Evolutionary conservation across 2,888 invertebrate species (phyloP), one percentile per base, ranked within the genome.

Genomic region (Eristalinus sepulchralis): DNA sequence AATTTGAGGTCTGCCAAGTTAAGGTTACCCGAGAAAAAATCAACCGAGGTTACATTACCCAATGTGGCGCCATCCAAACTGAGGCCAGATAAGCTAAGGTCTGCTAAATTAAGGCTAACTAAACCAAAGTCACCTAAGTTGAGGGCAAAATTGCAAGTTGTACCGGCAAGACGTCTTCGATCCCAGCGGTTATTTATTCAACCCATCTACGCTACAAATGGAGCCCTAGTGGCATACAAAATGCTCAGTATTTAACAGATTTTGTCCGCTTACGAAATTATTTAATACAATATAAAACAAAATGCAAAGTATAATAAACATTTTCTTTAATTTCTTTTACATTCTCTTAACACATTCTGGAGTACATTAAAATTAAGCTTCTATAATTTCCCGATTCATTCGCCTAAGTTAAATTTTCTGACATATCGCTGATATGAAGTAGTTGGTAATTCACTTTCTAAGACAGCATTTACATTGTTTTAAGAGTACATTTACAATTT

Each of bases 211-310:
- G 57, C 85, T 1, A 33, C 57, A 2, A 81, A 68, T 27, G 85
- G 85, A 67, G 77, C 72, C 0, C 27, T 85, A 53, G 36, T 85
- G 11, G 85, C 77, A 11, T 85, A 73, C 36, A 82, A 64, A 34
- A 55, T 78, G 11, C 17, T 77, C 1, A 72, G 73, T 22, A 60
- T 55, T 20, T 81, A 77, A 68, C 1, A 36, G 20, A 20, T 9
- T 39, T 4, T n/a, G 8, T 1, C 17, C 47, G 0, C 17, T 47
- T 17, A 6, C 17, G 10, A 31, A 20, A 2, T 13, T 11, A 0
- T 5, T n/a, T 22, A 17, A 5, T 5, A 3, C 5, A 27, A 3
- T 27, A 27, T 27, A 3, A 27, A 27, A 27, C 2, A 3, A 27
- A 27, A 27, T 27, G 2, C 27, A 5, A 27, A 27, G 5, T 5